These are phyloP conservation scores for Distichodus sexfasciatus DNA, from an alignment of 2,797 vertebrate genomes.

Conservation along the genomic window DNA sequence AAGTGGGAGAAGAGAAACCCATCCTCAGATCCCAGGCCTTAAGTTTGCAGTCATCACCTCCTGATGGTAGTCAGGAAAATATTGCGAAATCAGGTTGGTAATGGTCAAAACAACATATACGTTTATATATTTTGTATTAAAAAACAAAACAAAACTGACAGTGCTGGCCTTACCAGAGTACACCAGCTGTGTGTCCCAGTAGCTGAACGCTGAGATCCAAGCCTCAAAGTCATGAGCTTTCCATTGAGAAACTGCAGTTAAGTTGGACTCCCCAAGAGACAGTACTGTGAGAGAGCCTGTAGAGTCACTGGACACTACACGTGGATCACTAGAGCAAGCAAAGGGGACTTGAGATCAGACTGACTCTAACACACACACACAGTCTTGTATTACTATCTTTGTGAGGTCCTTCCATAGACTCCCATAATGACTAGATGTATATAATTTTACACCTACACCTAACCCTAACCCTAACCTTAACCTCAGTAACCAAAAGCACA, in stretches of 20 bases:
- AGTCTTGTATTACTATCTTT: neutral
- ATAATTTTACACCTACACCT: no score
- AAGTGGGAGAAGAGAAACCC: slow-evolving; percentile 65
- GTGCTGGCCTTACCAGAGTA: slow-evolving; percentile 82
- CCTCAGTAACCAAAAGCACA: no score
- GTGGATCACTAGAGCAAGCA: slow-evolving; percentile 70
- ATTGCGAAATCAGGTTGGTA: neutral
- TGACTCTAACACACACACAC: neutral
- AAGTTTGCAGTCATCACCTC: slow-evolving; percentile 90
- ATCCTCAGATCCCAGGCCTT: slow-evolving; percentile 90
- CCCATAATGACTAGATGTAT: no score
- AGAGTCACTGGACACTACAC: slow-evolving; percentile 88
- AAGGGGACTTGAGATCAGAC: neutral
- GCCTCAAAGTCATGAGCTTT: slow-evolving; percentile 91
- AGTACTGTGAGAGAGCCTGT: slow-evolving; percentile 81
- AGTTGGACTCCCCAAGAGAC: slow-evolving; percentile 65
- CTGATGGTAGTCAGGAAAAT: slow-evolving; percentile 68
- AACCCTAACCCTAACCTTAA: no score
- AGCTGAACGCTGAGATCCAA: slow-evolving; percentile 95
- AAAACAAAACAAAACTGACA: neutral
- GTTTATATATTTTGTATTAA: neutral
- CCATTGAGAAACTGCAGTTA: slow-evolving; percentile 78
- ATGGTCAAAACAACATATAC: no score
- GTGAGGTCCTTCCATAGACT: no score
- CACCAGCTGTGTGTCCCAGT: slow-evolving; percentile 86